Percentiles rank a stretch among this genome's conserved stretches.
These are phyloP conservation scores for Caenorhabditis wallacei DNA, from an alignment of 2,888 invertebrate genomes.

Conservation along the genomic window DNA sequence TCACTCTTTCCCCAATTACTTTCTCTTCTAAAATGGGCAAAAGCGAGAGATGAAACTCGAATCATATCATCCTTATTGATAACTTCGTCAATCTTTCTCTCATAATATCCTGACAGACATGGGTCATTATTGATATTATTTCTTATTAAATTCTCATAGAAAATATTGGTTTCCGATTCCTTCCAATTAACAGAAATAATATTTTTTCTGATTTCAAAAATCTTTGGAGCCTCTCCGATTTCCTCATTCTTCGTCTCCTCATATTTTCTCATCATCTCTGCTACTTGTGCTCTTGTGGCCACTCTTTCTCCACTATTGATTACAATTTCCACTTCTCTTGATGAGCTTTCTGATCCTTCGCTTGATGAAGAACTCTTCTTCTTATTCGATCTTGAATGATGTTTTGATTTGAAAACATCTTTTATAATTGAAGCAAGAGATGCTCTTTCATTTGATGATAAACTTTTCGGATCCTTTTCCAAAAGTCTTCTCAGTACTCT, in stretches of 20 bases:
- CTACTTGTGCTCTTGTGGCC: background rate
- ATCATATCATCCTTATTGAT: slow-evolving; percentile 8
- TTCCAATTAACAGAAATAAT: background rate
- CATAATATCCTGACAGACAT: slow-evolving; percentile 6
- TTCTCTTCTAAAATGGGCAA: background rate
- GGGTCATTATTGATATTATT: background rate
- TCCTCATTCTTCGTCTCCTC: background rate
- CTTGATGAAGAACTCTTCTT: background rate
- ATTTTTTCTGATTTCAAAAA: background rate
- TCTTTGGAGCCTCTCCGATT: background rate
- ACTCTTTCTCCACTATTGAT: background rate
- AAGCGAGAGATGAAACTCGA: background rate
- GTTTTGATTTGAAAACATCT: background rate
- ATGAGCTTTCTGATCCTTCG: background rate
- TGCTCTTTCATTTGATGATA: background rate
- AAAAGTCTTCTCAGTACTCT: background rate
- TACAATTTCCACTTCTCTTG: background rate
- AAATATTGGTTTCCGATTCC: background rate
- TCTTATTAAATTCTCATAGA: background rate
- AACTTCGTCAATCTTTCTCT: background rate
- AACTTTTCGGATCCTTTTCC: background rate
- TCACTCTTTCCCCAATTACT: background rate
- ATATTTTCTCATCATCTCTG: background rate
- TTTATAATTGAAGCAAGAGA: background rate
- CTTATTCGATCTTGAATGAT: background rate